Evolutionary conservation across 1,140 invertebrate genomes (phyloP).

Genomic region (Pogonomyrmex californicus): DNA sequence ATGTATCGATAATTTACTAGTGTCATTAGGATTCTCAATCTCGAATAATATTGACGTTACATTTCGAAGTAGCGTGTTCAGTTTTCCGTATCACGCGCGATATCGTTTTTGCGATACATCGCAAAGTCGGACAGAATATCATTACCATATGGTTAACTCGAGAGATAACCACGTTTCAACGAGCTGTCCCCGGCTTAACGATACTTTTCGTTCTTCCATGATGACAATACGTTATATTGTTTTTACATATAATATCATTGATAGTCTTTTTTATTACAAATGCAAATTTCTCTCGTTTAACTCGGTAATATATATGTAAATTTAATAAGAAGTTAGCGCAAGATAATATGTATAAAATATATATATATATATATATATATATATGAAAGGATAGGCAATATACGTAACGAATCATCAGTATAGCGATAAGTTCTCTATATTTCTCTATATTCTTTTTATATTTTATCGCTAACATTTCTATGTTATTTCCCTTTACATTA

Average conservation of each 20-base stretch:
- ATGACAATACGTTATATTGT: constrained; percentile 11
- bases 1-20: constrained; percentile 14
- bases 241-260: constrained; percentile 9
- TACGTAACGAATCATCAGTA: neutral
- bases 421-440: neutral
- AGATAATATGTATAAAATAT: neutral
- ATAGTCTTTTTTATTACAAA: neutral
- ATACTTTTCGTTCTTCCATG: constrained; percentile 46
- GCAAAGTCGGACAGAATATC: constrained; percentile 53
- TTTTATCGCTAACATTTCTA: neutral
- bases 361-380: neutral
- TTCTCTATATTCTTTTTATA: neutral
- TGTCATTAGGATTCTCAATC: constrained; percentile 40
- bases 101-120: constrained; percentile 64
- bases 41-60: constrained; percentile 53
- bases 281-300: constrained; percentile 16
- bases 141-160: constrained; percentile 66
- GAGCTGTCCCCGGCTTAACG: constrained; percentile 46
- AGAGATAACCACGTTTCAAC: constrained; percentile 62
- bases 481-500: constrained; percentile 20
- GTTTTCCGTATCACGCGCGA: constrained; percentile 67
- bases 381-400: neutral
- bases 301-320: constrained; percentile 28
- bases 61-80: constrained; percentile 46
- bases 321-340: constrained; percentile 18